Evolutionary conservation across 2,797 vertebrate species (phyloP).

Genomic region (Trachops cirrhosus): DNA sequence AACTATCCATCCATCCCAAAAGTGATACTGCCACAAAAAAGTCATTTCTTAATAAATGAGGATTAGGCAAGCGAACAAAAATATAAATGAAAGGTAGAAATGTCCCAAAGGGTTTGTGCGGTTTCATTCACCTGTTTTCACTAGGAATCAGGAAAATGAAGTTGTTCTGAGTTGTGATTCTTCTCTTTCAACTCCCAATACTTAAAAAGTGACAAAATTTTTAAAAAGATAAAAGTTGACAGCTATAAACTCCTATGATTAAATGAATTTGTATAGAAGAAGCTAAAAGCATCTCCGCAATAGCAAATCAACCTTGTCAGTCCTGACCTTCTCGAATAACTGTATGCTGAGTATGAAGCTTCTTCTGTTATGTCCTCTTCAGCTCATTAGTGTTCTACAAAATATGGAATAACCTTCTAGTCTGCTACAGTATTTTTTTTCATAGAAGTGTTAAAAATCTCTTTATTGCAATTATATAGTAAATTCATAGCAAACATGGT

Average conservation of each 20-base stretch:
- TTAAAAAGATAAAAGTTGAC: not conserved
- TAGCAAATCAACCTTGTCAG: not conserved
- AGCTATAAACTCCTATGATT: not conserved
- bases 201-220: not conserved
- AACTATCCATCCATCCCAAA: not conserved
- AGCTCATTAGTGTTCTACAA: not conserved
- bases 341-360: not conserved
- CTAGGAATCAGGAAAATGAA: not conserved
- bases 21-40: not conserved
- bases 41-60: not conserved
- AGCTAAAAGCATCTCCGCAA: not conserved
- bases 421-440: not conserved
- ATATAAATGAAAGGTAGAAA: slow-evolving; percentile 22
- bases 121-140: not conserved
- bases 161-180: not conserved
- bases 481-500: slow-evolving; percentile 26
- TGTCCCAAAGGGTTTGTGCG: not conserved
- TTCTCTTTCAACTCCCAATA: not conserved
- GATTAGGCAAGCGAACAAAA: not conserved
- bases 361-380: not conserved
- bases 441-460: not conserved
- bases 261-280: slow-evolving; percentile 1
- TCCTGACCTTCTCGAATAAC: not conserved
- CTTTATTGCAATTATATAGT: not conserved
- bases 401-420: not conserved